These are phyloP conservation scores for Uria lomvia DNA, from an alignment of 2,113 vertebrate genomes.

Conservation along the genomic window DNA sequence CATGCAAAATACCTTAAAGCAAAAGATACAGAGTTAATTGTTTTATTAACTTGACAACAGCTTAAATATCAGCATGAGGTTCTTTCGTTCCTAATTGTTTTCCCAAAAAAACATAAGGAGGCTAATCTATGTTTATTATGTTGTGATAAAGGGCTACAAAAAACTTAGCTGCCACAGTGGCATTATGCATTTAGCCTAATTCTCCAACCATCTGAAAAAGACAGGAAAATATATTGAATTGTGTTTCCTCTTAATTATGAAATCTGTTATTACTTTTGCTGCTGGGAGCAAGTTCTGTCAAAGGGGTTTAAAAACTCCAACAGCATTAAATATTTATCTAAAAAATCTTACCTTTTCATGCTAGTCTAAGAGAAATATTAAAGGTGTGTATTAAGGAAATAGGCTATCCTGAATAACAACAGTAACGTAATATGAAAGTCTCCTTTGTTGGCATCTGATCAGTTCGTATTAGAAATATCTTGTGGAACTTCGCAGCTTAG, in stretches of 20 bases:
- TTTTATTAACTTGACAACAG: background rate
- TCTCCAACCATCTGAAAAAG: background rate
- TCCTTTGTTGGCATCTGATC: background rate
- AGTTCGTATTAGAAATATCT: background rate
- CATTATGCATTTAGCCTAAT: background rate
- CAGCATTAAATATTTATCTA: background rate
- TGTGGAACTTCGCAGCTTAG: background rate
- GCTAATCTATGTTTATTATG: background rate
- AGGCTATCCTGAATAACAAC: background rate
- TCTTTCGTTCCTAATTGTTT: conserved; percentile 18
- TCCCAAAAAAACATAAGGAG: background rate
- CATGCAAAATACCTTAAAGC: conserved; percentile 38
- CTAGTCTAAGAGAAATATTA: background rate
- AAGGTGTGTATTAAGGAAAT: background rate
- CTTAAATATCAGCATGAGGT: conserved; percentile 48
- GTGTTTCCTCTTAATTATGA: background rate
- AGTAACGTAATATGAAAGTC: background rate
- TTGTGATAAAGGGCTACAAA: background rate
- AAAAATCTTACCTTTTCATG: background rate
- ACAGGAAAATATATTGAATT: background rate
- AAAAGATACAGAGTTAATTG: background rate
- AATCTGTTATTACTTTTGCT: background rate
- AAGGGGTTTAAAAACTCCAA: background rate
- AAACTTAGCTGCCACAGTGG: background rate
- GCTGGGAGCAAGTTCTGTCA: background rate